Base-by-base conservation (phyloP, 53 echinoderm and acorn worm species). In the Arbacia lixula region DNA sequence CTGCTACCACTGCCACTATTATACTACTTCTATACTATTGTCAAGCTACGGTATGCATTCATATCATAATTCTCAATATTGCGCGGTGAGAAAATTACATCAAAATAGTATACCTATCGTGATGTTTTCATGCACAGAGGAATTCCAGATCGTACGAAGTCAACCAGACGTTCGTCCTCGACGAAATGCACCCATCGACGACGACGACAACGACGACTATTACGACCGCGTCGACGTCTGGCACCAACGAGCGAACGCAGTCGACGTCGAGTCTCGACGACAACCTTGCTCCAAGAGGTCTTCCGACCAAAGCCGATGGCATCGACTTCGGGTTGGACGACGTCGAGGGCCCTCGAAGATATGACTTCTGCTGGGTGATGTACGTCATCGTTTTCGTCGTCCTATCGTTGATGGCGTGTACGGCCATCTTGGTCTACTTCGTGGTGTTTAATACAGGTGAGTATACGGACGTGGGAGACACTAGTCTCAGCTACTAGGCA, bases 281-380 rank as follows among this genome's bases (percentile, higher is more conserved):
- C 17, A 26, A 68, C 24, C 52, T 34, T 16, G 74, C 10, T 6
- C 58, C 58, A 3, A 56, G 58, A 30, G 77, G 77, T 12, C 37
- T 57, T 16, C 77, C 77, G 3, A 77, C 77, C 57, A 58, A 58
- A 37, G 77, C 77, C 21, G 14, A 21, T 4, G 58, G 77, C 60
- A 77, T 77, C 39, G 77, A 77, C 60, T 58, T 77, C 39, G 77
- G 77, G 9, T 12, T 77, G 57, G 77, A 77, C 60, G 77, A 76
- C 5, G 76, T 37, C 19, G n/a, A n/a, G n/a, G n/a, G n/a, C n/a
- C n/a, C n/a, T n/a, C n/a, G n/a, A n/a, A 35, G 16, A 1, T 17
- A 42, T 33, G 34, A 50, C 24, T n/a, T n/a, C n/a, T 74, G 51
- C 32, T 53, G n/a, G 53, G 32, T 39, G 53, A 40, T 25, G 24